Percentiles rank a stretch among this genome's conserved stretches.
Evolutionary conservation across 2,113 vertebrate genomes (phyloP).

Genomic region (Columbina picui): DNA sequence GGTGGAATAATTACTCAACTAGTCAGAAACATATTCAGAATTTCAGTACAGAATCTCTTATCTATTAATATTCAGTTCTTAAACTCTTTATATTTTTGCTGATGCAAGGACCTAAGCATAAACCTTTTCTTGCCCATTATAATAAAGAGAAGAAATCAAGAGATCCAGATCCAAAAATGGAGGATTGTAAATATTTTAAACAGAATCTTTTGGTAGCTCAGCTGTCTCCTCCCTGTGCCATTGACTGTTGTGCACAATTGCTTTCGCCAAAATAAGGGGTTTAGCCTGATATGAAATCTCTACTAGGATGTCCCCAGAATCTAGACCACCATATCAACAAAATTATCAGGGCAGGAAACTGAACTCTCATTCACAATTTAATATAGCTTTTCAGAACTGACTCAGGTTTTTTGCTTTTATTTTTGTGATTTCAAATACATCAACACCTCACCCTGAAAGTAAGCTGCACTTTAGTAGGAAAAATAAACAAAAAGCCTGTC

Average conservation of each 20-base stretch:
- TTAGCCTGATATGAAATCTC: background rate
- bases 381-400: background rate
- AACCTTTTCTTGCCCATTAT: background rate
- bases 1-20: background rate
- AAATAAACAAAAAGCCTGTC: background rate
- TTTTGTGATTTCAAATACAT: background rate
- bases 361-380: background rate
- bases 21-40: background rate
- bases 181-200: background rate
- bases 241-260: background rate
- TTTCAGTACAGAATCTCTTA: background rate
- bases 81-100: background rate
- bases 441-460: background rate
- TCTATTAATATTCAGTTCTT: background rate
- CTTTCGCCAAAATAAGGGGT: background rate
- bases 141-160: background rate
- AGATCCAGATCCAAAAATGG: background rate
- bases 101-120: background rate
- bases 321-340: background rate
- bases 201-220: background rate
- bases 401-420: background rate
- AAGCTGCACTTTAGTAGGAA: background rate
- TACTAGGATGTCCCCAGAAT: background rate
- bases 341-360: background rate
- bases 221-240: background rate